These are phyloP conservation scores for Eupelmus urozonus DNA, from an alignment of 2,888 invertebrate genomes.

Conservation along the genomic window DNA sequence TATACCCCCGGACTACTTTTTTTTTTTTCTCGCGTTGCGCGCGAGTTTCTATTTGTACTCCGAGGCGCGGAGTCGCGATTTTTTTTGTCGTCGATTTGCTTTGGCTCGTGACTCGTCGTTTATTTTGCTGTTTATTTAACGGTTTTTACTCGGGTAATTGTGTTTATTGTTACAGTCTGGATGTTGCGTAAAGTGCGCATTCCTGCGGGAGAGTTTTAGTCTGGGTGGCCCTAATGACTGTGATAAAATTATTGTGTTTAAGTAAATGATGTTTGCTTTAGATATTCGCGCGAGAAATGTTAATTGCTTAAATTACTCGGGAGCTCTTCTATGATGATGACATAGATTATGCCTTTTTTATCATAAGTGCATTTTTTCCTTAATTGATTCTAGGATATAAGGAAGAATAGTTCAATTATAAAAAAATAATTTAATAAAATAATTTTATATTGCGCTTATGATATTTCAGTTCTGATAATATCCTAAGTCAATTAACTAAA, in stretches of 20 bases:
- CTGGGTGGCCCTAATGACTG: background rate
- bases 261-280: too few relatives aligned
- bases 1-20: background rate
- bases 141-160: slow-evolving; percentile 2
- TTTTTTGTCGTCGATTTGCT: slow-evolving; percentile 4
- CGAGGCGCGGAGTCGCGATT: background rate
- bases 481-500: too few relatives aligned
- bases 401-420: too few relatives aligned
- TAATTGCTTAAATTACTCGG: too few relatives aligned
- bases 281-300: too few relatives aligned
- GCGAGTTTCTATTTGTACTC: slow-evolving; percentile 7
- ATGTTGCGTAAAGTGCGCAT: background rate
- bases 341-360: too few relatives aligned
- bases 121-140: slow-evolving; percentile 14
- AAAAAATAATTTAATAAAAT: too few relatives aligned
- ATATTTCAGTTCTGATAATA: too few relatives aligned
- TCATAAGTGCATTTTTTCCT: too few relatives aligned
- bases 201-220: background rate
- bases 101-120: background rate
- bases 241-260: background rate
- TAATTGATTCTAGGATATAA: too few relatives aligned
- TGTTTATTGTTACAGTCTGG: background rate
- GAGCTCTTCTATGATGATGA: too few relatives aligned
- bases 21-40: background rate
- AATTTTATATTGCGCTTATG: too few relatives aligned